These are phyloP conservation scores for Hyles euphorbiae DNA, from an alignment of 1,140 invertebrate genomes.

Conservation along the genomic window DNA sequence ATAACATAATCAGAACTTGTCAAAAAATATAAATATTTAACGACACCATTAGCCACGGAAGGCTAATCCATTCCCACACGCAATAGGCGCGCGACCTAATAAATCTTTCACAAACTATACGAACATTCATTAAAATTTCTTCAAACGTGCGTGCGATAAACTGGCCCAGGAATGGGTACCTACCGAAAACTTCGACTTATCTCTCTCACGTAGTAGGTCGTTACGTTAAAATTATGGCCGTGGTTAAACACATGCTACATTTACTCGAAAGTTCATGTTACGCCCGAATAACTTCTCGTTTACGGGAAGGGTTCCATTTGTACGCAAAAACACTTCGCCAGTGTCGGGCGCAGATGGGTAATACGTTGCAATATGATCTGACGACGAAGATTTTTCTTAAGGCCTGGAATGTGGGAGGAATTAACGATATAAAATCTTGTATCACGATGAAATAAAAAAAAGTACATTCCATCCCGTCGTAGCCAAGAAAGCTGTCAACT, in stretches of 20 bases:
- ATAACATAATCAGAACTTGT: constrained; percentile 4
- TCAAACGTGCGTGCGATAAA: constrained; percentile 66
- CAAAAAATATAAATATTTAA: constrained; percentile 17
- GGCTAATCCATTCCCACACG: constrained; percentile 24
- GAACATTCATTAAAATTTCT: constrained; percentile 64
- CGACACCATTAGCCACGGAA: constrained; percentile 17
- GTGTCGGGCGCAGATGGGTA: constrained; percentile 10
- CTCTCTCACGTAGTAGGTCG: constrained; percentile 67
- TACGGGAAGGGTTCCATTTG: constrained; percentile 39
- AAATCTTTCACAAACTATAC: constrained; percentile 45
- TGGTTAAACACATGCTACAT: constrained; percentile 73
- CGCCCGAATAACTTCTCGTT: constrained; percentile 62
- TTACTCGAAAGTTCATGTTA: constrained; percentile 67
- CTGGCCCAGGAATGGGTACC: constrained; percentile 41
- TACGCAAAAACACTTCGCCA: constrained; percentile 27
- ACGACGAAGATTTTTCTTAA: neutral
- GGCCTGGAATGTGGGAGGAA: neutral
- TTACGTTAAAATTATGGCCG: constrained; percentile 64
- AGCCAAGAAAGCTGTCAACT: too few relatives aligned
- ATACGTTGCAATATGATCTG: constrained; percentile 6
- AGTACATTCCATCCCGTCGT: too few relatives aligned
- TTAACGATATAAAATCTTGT: too few relatives aligned
- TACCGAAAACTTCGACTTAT: constrained; percentile 67
- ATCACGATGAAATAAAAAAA: too few relatives aligned
- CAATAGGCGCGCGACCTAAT: constrained; percentile 22